Base-by-base conservation (phyloP, 92 coral and sea anemone genomes). In the Epizoanthus ramosus region DNA sequence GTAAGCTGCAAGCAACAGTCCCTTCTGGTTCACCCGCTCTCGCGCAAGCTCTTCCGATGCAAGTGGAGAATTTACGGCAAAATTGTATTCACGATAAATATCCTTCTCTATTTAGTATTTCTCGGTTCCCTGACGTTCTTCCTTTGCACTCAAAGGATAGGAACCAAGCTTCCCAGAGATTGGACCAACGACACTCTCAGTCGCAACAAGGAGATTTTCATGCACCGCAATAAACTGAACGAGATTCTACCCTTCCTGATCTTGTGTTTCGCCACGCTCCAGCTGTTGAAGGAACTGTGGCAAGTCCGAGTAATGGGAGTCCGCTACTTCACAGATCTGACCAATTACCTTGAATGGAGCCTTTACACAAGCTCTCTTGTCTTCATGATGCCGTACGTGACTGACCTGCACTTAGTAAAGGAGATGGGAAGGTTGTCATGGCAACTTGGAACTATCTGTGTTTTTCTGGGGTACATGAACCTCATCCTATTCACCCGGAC, bases 51-150 rank as follows among this genome's bases (percentile, higher is more conserved):
- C 28, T 80, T 93, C 53, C 77, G 71, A 14, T 22, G 77, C 19
- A 93, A 93, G 57, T 93, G 97, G 97, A 84, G 58, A 22, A 85
- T 69, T 10, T 93, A 84, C 57, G 97, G 97, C n/a, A 84, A 83
- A 50, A 74, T 59, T 21, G 79, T 90, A 31, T 90, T 75, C 37
- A 24, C 75, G 57, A 57, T 89, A 18, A 88, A 91, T 71, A 84
- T 93, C 50, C 58, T 84, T 8, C 7, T 86, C 23, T 91, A 54
- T 80, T 68, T 63, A 3, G 53, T 86, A 8, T 93, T 85, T 65
- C 74, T 87, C 17, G 65, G 63, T 31, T 57, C 84, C 19, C 35
- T 90, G 81, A 87, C 93, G 12, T 69, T 56, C 74, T 87, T 92
- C 63, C 88, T 91, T 76, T 35, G 88, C 15, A 69, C 66, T 16